Evolutionary conservation across 1,140 invertebrate genomes (phyloP), one percentile per base, ranked within the genome.

Genomic region (Idris sp.): DNA sequence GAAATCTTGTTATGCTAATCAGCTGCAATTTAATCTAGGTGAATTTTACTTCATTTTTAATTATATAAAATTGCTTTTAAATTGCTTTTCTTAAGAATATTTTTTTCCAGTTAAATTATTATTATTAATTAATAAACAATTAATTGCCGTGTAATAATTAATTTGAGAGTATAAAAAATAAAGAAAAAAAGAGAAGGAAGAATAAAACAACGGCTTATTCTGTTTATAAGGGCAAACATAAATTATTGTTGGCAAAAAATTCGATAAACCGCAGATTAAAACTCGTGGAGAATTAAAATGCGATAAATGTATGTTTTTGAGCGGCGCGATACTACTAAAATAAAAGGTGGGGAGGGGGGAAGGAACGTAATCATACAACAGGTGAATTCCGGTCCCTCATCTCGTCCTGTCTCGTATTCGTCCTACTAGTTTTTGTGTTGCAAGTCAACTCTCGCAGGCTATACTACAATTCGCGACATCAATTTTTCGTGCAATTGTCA

Each of bases 371-470:
- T 64, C 67, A 68, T 69, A 76, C 74, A 69, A 73, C 74, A 69
- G 74, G 64, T 77, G 74, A 77, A 73, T 77, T 77, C 74, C 68
- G 74, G 68, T 73, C 74, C 68, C 51, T 69, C 68, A 14, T 77
- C 74, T 72, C 68, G 68, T 69, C 68, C 64, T 54, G 74, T 69
- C n/a, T 77, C 74, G 68, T 68, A 73, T 77, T 73, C 74, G 74
- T 77, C 68, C 68, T 67, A 73, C 74, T 77, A 71, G 74, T 76
- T 76, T 76, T 76, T 76, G 74, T 49, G 13, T 4, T 54, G 40
- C n/a, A n/a, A 65, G 61, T 30, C 59, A 33, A 64, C 54, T 56
- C 67, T 40, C 9, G 61, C 46, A 35, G 13, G 54, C 65, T 48
- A 67, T n/a, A n/a, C n/a, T n/a, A n/a, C 74, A 56, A 76, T 76